These are phyloP conservation scores for Psilopsiagon aymara DNA, from an alignment of 2,113 vertebrate genomes.

Conservation along the genomic window DNA sequence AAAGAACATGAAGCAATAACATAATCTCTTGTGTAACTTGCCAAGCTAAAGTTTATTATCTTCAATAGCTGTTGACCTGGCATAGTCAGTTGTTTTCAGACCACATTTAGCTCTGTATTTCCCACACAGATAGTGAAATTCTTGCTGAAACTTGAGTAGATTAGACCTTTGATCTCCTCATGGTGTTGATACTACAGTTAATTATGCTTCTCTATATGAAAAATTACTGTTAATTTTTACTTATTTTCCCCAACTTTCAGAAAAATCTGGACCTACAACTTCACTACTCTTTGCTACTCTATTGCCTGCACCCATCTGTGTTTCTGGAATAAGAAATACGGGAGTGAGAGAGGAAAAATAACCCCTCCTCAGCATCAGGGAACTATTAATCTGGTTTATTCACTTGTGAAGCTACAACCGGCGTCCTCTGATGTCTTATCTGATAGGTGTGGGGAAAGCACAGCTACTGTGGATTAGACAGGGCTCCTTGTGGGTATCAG, in stretches of 20 bases:
- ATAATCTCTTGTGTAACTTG: background rate
- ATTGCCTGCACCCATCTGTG: fast-evolving
- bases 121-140: background rate
- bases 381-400: background rate
- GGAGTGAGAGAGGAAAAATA: background rate
- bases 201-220: background rate
- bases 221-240: background rate
- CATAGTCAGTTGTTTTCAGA: background rate
- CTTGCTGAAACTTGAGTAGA: background rate
- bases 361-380: background rate
- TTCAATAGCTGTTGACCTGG: background rate
- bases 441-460: background rate
- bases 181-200: background rate
- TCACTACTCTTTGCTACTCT: background rate
- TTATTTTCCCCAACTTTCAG: background rate
- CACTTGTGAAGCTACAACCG: background rate
- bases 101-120: background rate
- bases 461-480: background rate
- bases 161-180: background rate
- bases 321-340: background rate
- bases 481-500: background rate
- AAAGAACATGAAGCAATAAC: background rate
- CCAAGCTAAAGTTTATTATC: background rate
- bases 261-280: background rate
- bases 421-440: background rate